These are phyloP conservation scores for Amiota mariae DNA, from an alignment of 2,888 invertebrate species.

Conservation along the genomic window DNA sequence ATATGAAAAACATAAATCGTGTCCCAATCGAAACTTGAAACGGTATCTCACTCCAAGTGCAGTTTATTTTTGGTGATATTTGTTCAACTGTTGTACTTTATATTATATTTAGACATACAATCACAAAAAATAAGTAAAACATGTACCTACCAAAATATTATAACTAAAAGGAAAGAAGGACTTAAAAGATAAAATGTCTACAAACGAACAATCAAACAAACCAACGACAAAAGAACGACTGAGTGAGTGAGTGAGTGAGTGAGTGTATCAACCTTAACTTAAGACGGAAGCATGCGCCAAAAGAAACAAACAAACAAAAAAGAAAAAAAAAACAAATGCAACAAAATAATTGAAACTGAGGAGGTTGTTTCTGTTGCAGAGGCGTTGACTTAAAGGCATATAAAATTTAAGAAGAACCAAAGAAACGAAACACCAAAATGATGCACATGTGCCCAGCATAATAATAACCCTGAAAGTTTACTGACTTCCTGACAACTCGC, in stretches of 20 bases:
- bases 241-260: not conserved
- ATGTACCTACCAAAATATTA: no score
- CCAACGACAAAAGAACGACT: not conserved
- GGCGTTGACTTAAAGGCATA: slow-evolving; percentile 8
- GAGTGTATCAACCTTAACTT: not conserved
- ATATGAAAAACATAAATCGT: no score
- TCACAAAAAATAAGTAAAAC: no score
- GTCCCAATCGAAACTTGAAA: no score
- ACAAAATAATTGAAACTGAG: slow-evolving; percentile 3
- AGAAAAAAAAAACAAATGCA: not conserved
- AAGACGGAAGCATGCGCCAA: not conserved
- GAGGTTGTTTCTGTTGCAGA: slow-evolving; percentile 15
- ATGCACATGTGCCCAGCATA: slow-evolving; percentile 54
- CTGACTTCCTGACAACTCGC: slow-evolving; percentile 60
- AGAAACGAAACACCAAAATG: not conserved
- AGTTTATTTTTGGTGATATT: no score
- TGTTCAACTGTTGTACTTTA: no score
- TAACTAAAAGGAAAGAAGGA: no score
- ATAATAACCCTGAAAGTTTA: slow-evolving; percentile 70
- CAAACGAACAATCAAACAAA: not conserved
- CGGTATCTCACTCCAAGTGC: no score
- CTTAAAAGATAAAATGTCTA: no score
- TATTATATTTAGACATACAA: no score
- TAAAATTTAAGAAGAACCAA: not conserved
- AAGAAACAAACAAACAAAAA: not conserved